Percentiles rank a stretch among this genome's conserved stretches.
These are phyloP conservation scores for Octopus bimaculoides DNA, from an alignment of 1,140 invertebrate species.

Conservation along the genomic window DNA sequence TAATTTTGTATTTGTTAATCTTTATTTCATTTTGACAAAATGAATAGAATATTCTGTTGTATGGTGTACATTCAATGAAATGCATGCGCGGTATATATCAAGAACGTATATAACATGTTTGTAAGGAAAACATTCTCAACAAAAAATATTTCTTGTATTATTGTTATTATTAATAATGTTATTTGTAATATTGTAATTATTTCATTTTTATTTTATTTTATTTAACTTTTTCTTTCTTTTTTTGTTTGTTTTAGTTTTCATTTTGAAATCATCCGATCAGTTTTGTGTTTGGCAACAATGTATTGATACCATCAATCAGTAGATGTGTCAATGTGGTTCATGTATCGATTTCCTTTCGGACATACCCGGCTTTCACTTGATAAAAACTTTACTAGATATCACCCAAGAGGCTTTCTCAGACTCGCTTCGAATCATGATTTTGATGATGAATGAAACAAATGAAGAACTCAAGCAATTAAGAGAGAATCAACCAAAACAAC, in stretches of 20 bases:
- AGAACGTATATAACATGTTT: constrained; percentile 7
- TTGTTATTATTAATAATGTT: neutral
- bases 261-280: neutral
- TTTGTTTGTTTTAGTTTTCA: neutral
- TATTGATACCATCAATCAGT: neutral
- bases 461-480: too few species aligned
- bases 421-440: neutral
- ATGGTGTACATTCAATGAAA: neutral
- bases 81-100: constrained; percentile 4
- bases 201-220: neutral
- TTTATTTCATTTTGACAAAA: constrained; percentile 9
- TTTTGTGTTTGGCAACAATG: neutral
- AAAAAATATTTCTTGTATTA: constrained; percentile 12
- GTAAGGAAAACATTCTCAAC: constrained; percentile 5
- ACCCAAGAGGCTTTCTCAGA: neutral
- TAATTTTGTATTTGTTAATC: neutral
- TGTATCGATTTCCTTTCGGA: neutral
- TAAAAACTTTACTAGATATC: neutral
- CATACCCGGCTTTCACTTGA: neutral
- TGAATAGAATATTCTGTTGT: constrained; percentile 3
- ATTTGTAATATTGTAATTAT: neutral
- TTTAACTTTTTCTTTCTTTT: neutral
- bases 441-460: neutral
- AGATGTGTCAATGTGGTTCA: neutral
- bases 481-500: neutral